Evolutionary conservation across 2,888 invertebrate species (phyloP), one percentile per base, ranked within the genome.

Genomic region (Entomobrya multifasciata): DNA sequence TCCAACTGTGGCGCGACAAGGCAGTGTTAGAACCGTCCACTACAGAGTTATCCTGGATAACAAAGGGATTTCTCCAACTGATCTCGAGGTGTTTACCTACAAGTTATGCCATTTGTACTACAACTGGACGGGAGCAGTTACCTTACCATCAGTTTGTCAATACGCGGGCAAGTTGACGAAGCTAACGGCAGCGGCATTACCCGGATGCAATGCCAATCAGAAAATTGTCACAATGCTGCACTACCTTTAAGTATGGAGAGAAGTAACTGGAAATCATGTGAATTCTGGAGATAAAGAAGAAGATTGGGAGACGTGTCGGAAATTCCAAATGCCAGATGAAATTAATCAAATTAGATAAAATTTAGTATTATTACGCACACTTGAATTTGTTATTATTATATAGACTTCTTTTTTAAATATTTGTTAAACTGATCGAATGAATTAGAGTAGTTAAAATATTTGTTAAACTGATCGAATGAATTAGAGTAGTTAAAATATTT

Each of bases 41-140:
- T 98, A 97, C 92, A 94, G 98, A 0, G 96, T 98, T 0, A 92
- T 97, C 0, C 93, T 95, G 90, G 97, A 98, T 92, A 91, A 89
- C 13, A 8, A 6, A 6, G 94, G 94, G 67, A 94, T 96, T 92
- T 94, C 94, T 13, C 95, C 96, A 0, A 97, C 98, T 92, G 95
- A 96, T 85, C 93, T 97, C 87, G 98, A 98, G 92, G 93, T 95
- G 85, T 91, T 98, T 3, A 95, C 96, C 0, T 98, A 96, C 93
- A 98, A 98, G 92, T 93, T 98, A 92, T 97, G 97, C 90, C 96
- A 98, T 92, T 92, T 98, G 91, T 98, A 98, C 92, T 98, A 97
- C 93, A 98, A 98, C 93, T 98, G 98, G 98, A 95, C 97, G 0
- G 98, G 98, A 1, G 97, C 98, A 0, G 95, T 98, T 0, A 93